Base-by-base conservation (phyloP, 2,113 vertebrate genomes). In the Saimiri boliviensis region DNA sequence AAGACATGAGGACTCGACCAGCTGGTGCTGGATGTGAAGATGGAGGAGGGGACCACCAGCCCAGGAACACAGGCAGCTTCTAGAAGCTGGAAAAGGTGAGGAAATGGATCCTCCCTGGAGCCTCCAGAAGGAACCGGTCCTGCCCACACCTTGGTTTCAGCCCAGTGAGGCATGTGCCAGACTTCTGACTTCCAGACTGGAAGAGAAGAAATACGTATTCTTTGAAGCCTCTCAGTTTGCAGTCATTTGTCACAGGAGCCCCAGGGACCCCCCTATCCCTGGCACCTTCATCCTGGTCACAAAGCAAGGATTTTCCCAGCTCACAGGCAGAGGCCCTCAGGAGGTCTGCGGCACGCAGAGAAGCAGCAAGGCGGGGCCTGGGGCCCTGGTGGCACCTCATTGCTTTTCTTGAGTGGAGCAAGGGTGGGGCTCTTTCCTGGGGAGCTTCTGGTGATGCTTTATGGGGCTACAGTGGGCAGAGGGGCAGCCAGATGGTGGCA, bases 51-150 rank as follows among this genome's bases (percentile, higher is more conserved):
- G 77, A 70, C 77, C 52, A 4, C 1, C 4, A 60, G 60, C 27
- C 47, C 8, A 13, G n/a, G 66, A 19, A 11, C 0, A 0, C 4
- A 32, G 35, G 25, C 0, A 58, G 0, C 27, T 42, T 27, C 19
- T 0, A 0, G 60, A 30, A 76, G 52, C 60, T 25, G 6, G 37
- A 4, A 71, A n/a, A n/a, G 58, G 13, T n/a, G 0, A 32, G 49
- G 23, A 37, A 13, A 4, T 1, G 30, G 68, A 13, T 40, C 54
- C 13, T 35, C 83, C n/a, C 2, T 6, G 11, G 8, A n/a, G 9
- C 25, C 27, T 37, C 77, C 1, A 0, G 8, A 54, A 52, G 85
- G 58, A n/a, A 3, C 8, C 12, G 8, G 60, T 68, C 40, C 35
- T 3, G 54, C 56, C 0, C 2, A 63, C 21, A 2, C 66, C 23